Conservation (phyloP, 2,797 vertebrate species). For the Anguilla megastoma region DNA sequence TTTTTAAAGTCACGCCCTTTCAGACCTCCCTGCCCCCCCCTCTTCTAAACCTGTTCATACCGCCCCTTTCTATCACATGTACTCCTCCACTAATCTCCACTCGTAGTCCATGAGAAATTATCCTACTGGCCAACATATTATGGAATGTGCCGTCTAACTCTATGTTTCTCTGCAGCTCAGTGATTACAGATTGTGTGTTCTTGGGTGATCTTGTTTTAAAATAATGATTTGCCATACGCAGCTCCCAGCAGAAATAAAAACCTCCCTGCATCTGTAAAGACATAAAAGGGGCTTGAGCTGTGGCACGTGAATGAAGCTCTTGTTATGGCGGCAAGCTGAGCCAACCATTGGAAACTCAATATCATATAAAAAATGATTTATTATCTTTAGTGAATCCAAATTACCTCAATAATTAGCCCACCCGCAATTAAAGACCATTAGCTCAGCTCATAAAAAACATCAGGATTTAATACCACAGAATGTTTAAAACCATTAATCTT, state of each 20-base stretch:
- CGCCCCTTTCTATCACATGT: neutral
- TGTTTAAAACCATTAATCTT: neutral
- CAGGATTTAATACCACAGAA: conserved; percentile 54
- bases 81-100: neutral
- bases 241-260: conserved; percentile 4
- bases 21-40: neutral
- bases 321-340: conserved; percentile 53
- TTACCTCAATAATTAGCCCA: conserved; percentile 81
- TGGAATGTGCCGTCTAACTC: neutral
- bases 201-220: neutral
- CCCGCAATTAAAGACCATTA: conserved; percentile 74
- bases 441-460: conserved; percentile 60
- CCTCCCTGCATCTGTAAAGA: neutral
- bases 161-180: neutral
- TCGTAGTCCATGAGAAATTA: neutral
- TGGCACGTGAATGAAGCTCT: conserved; percentile 45
- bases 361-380: conserved; percentile 75
- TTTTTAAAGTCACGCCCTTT: neutral
- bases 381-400: conserved; percentile 67
- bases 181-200: conserved; percentile 5
- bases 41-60: neutral
- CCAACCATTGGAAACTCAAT: conserved; percentile 81
- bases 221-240: neutral
- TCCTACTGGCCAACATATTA: neutral
- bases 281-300: neutral